A percentile compares a stretch with the other conserved stretches of the same genome.
Evolutionary conservation across 2,797 vertebrate species (phyloP).

Genomic region (Pampus argenteus): DNA sequence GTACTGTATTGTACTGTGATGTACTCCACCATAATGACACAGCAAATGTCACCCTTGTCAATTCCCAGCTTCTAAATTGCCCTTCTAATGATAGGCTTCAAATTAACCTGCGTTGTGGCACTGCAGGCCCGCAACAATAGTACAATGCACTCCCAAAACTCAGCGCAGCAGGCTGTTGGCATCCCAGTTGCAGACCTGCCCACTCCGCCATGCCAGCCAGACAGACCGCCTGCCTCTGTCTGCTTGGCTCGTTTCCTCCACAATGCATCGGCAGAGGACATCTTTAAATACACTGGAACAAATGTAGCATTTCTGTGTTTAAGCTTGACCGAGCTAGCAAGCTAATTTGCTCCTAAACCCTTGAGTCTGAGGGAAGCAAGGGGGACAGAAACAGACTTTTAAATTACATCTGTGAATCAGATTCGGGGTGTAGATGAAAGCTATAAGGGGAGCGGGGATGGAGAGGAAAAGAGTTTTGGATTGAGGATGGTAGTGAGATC

Average conservation of each 20-base stretch:
- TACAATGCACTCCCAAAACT: slow-evolving; percentile 63
- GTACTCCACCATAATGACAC: slow-evolving; percentile 33
- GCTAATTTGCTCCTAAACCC: slow-evolving; percentile 87
- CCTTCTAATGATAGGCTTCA: slow-evolving; percentile 57
- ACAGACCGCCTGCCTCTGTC: slow-evolving; percentile 42
- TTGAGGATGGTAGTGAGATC: slow-evolving; percentile 26
- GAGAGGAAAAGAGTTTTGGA: neutral
- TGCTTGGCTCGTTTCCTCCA: slow-evolving; percentile 58
- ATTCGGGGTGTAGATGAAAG: slow-evolving; percentile 57
- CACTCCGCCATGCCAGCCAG: slow-evolving; percentile 34
- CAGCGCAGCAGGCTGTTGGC: slow-evolving; percentile 51
- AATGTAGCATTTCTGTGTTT: slow-evolving; percentile 83
- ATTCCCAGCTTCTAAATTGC: slow-evolving; percentile 58
- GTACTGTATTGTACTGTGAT: slow-evolving; percentile 17
- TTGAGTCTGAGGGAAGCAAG: slow-evolving; percentile 78
- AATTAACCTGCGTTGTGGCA: slow-evolving; percentile 66
- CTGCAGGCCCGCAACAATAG: slow-evolving; percentile 48
- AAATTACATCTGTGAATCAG: slow-evolving; percentile 82
- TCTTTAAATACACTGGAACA: slow-evolving; percentile 84
- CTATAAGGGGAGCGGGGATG: slow-evolving; percentile 32
- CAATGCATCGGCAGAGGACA: slow-evolving; percentile 77
- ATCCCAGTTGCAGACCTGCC: slow-evolving; percentile 50
- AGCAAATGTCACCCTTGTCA: slow-evolving; percentile 48
- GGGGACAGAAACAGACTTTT: slow-evolving; percentile 77
- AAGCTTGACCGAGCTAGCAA: slow-evolving; percentile 84